phyloP scores from a whole-genome alignment of 2,888 invertebrate species.

The Physocephala rufipes region DNA sequence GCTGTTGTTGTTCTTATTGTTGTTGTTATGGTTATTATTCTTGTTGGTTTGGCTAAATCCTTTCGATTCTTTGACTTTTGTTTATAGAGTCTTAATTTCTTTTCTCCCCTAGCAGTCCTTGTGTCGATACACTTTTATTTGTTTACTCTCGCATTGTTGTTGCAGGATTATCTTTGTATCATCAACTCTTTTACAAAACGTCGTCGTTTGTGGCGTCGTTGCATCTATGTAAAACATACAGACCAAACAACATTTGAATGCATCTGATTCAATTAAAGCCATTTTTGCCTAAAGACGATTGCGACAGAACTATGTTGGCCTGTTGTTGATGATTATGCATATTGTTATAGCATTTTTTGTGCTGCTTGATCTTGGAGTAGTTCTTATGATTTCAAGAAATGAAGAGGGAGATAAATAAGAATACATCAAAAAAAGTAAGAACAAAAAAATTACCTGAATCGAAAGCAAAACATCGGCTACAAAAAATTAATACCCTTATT shows the following conservation, averaged over 20 bases:
- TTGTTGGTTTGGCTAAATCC: neutral
- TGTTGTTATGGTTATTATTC: neutral
- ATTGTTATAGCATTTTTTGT: neutral
- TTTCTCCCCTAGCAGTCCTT: no score
- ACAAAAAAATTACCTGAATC: constrained; percentile 16
- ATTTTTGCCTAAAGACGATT: constrained; percentile 12
- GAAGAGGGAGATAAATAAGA: neutral
- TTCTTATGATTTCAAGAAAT: neutral
- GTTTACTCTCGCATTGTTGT: neutral
- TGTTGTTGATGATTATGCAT: neutral
- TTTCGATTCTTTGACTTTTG: neutral
- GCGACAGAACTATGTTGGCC: neutral
- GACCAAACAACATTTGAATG: constrained; percentile 31
- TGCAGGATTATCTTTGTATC: neutral
- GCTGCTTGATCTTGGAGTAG: neutral
- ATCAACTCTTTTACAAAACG: neutral
- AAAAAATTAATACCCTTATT: no score
- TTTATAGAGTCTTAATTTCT: neutral
- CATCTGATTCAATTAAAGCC: constrained; percentile 30
- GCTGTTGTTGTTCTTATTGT: no score
- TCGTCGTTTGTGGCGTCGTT: neutral
- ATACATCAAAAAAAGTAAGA: constrained; percentile 37
- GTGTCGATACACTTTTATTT: neutral
- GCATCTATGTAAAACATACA: neutral
- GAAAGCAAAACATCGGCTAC: neutral